Evolutionary conservation across 1,140 invertebrate species (phyloP), one percentile per base, ranked within the genome.

Genomic region (Cotesia glomerata): DNA sequence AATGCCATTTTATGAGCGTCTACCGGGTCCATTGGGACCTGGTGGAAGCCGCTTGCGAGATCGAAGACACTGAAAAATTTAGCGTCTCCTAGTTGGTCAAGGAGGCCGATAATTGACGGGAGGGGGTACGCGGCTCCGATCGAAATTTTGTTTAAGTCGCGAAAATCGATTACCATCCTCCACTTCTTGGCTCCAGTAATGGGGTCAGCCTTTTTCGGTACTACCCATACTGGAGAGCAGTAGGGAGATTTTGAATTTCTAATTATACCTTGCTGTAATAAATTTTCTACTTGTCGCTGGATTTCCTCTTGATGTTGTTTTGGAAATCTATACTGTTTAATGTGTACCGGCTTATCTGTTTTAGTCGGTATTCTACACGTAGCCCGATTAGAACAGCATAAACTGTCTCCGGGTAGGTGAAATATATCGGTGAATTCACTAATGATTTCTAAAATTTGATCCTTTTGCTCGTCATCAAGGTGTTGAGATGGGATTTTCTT

Each of bases 51-150:
- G 2, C 59, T 71, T 5, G 69, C 69, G 2, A 71, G 32, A 52
- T 71, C 69, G 2, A 71, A 35, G 0, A 39, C 63, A 0, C 59
- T 63, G 32, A 71, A 71, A 32, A 51, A 71, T 63, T 63, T 14
- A 7, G 69, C 39, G 49, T 71, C 59, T 0, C 69, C 69, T 14
- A 71, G 34, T 52, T 71, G 59, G 7, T 63, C 69, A 14, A 71
- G n/a, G n/a, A 71, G 52, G 34, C 63, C 69, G 35, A 63, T 59
- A n/a, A 71, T 71, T 11, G 49, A 34, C 3, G 69, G 69, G 9
- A 71, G 36, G 1, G 69, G 69, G 32, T 71, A 71, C 2, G 69
- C 59, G 34, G 63, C 69, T 11, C 69, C 69, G 39, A 71, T 49
- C 1, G 69, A 34, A 7, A 63, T 63, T 63, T 71, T 59, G 16